Percentiles rank a stretch among this genome's conserved stretches.
Evolutionary conservation across 1,140 invertebrate species (phyloP).

Genomic region (Zaprionus nigranus): DNA sequence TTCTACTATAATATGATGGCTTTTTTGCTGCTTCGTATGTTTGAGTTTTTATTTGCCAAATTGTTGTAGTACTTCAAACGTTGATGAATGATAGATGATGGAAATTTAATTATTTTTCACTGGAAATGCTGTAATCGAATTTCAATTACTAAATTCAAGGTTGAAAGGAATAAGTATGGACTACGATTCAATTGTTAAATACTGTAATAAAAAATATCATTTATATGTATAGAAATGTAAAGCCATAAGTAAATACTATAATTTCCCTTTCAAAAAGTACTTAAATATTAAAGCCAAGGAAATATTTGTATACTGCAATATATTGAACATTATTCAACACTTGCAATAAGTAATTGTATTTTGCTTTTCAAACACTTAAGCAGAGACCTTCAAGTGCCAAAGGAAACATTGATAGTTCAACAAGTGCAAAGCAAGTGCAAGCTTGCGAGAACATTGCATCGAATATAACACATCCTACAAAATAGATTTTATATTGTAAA

Average conservation of each 20-base stretch:
- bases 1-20: slow-evolving; percentile 25
- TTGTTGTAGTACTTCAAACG: slow-evolving; percentile 23
- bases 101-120: slow-evolving; percentile 48
- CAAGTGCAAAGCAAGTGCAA: not conserved
- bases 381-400: not conserved
- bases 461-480: not conserved
- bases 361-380: slow-evolving; percentile 1
- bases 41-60: slow-evolving; percentile 23
- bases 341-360: slow-evolving; percentile 19
- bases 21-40: not conserved
- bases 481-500: not conserved
- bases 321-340: slow-evolving; percentile 11
- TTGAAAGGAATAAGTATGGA: not conserved
- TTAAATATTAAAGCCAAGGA: not conserved
- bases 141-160: not conserved
- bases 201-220: no score
- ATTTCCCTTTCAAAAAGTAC: no score
- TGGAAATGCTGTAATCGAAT: no score
- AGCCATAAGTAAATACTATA: no score
- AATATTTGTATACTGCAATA: not conserved
- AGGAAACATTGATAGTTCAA: slow-evolving; percentile 6
- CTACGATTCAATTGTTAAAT: not conserved
- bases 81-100: slow-evolving; percentile 55
- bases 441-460: not conserved
- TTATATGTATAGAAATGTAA: no score